Conservation (phyloP, 1,140 invertebrate genomes). For the Drosophila bipectinata region DNA sequence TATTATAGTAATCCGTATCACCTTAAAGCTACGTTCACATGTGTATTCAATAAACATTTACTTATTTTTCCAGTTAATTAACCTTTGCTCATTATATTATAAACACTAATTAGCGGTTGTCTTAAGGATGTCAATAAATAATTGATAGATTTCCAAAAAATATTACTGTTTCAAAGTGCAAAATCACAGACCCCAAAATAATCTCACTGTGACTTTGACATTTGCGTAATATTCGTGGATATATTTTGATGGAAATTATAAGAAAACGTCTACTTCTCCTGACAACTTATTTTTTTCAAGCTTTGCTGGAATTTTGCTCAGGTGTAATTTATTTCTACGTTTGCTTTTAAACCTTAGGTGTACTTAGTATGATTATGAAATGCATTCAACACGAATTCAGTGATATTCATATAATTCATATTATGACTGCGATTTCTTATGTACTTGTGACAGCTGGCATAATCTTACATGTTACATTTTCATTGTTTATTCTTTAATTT, state of each 20-base stretch:
- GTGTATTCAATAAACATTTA: slow-evolving; percentile 27
- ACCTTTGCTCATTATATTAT: slow-evolving; percentile 1
- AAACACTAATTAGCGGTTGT: neutral
- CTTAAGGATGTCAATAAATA: slow-evolving; percentile 26
- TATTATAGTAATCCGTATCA: slow-evolving; percentile 38
- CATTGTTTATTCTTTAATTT: slow-evolving; percentile 3
- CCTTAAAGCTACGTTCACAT: slow-evolving; percentile 44
- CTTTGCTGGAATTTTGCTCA: slow-evolving; percentile 8
- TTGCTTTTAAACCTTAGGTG: slow-evolving; percentile 32
- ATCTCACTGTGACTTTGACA: slow-evolving; percentile 61
- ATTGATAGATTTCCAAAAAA: slow-evolving; percentile 15
- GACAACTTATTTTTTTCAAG: slow-evolving; percentile 4
- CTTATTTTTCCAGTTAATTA: slow-evolving; percentile 23
- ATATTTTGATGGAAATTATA: slow-evolving; percentile 16
- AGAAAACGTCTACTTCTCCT: neutral
- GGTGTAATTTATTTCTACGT: slow-evolving; percentile 20
- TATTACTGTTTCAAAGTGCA: slow-evolving; percentile 55
- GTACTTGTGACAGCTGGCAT: slow-evolving; percentile 51
- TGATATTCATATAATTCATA: slow-evolving; percentile 29
- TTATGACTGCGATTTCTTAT: slow-evolving; percentile 39
- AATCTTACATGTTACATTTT: slow-evolving; percentile 28
- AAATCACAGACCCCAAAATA: slow-evolving; percentile 72
- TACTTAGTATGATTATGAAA: slow-evolving; percentile 42
- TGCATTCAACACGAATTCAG: slow-evolving; percentile 41
- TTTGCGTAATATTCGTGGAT: slow-evolving; percentile 53